These are phyloP conservation scores for Macroglossus sobrinus DNA, from an alignment of 2,113 vertebrate genomes.

Conservation along the genomic window DNA sequence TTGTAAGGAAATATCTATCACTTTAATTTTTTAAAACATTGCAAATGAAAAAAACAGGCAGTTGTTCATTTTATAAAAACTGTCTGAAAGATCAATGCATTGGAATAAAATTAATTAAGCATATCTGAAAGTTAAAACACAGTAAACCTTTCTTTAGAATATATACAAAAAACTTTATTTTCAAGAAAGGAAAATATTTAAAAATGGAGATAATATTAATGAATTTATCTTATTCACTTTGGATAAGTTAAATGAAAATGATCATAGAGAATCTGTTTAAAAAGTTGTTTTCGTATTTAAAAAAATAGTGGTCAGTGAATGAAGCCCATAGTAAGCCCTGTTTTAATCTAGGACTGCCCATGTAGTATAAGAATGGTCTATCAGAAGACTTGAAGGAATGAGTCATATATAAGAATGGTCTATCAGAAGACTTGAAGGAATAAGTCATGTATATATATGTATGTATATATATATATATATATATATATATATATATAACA, in stretches of 20 bases:
- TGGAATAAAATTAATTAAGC: not conserved
- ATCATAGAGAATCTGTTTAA: not conserved
- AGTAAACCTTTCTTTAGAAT: not conserved
- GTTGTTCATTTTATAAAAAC: not conserved
- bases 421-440: too few relatives aligned
- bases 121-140: not conserved
- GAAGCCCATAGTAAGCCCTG: not conserved
- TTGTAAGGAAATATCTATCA: not conserved
- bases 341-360: not conserved
- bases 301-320: not conserved
- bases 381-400: not conserved
- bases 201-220: not conserved
- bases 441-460: not conserved
- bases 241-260: not conserved
- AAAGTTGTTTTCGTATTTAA: not conserved
- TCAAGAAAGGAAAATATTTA: not conserved
- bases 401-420: too few relatives aligned
- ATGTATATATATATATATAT: too few relatives aligned
- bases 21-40: not conserved
- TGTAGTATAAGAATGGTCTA: not conserved
- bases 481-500: too few relatives aligned
- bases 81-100: not conserved
- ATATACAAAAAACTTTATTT: not conserved
- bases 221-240: not conserved
- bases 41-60: not conserved